These are phyloP conservation scores for Troides helena DNA, from an alignment of 2,888 invertebrate genomes.

Conservation along the genomic window DNA sequence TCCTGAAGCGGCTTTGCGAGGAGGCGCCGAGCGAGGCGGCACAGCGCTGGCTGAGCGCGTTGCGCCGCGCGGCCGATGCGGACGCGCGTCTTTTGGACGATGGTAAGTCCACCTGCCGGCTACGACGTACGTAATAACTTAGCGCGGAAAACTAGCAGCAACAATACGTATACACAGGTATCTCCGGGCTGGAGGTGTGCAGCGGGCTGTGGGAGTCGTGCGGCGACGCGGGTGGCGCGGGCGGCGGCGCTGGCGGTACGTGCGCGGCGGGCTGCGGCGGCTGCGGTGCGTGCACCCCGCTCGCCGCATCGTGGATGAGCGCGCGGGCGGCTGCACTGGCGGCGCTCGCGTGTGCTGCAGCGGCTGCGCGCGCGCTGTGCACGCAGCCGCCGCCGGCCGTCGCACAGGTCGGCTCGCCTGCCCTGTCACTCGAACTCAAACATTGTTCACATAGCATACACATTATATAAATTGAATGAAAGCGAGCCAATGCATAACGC, in stretches of 20 bases:
- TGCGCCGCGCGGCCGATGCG: conserved; percentile 88
- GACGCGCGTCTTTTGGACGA: conserved; percentile 83
- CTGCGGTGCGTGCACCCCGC: conserved; percentile 62
- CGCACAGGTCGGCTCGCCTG: conserved; percentile 76
- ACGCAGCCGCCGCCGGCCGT: conserved; percentile 91
- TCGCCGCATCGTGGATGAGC: conserved; percentile 78
- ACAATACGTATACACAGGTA: conserved; percentile 41
- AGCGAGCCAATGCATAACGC: no score
- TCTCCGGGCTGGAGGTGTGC: conserved; percentile 54
- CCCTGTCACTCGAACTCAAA: not conserved
- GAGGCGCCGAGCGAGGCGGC: conserved; percentile 92
- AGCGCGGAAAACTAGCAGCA: no score
- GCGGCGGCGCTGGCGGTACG: conserved; percentile 43
- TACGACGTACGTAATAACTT: no score
- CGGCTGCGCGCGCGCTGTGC: conserved; percentile 87
- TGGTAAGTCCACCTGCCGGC: conserved; percentile 43
- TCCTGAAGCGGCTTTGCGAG: conserved; percentile 82
- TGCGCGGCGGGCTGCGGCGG: conserved; percentile 52
- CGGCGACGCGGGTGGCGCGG: conserved; percentile 48
- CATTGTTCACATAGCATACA: no score
- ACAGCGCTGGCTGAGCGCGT: conserved; percentile 91
- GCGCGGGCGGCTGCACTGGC: conserved; percentile 76
- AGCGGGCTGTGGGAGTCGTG: conserved; percentile 53
- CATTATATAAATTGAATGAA: no score
- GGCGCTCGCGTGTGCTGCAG: conserved; percentile 47